Percentiles rank a stretch among this genome's conserved stretches.
Conservation (phyloP, 2,888 invertebrate genomes). For the Dorcus parallelipipedus region DNA sequence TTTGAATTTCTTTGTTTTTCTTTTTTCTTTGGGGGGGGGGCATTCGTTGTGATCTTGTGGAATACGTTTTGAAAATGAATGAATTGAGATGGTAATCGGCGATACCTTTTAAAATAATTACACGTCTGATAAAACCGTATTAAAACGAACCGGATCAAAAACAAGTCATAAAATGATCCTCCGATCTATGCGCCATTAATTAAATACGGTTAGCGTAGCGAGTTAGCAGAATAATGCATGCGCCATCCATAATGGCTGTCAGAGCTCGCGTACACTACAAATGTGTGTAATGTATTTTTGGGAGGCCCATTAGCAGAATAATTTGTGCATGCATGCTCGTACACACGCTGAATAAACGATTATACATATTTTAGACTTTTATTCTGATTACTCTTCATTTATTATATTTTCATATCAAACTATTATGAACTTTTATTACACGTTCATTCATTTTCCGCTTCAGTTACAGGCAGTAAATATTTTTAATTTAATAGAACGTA, state of each 20-base stretch:
- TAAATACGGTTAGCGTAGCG: conserved; percentile 38
- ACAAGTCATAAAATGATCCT: conserved; percentile 41
- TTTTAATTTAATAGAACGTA: too few species aligned
- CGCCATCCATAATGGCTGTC: conserved; percentile 42
- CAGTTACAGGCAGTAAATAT: too few species aligned
- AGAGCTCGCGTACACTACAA: conserved; percentile 38
- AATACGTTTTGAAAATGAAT: neutral
- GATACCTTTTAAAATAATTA: conserved; percentile 26
- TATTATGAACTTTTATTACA: conserved; percentile 1
- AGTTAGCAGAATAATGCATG: conserved; percentile 40
- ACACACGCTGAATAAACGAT: conserved; percentile 37
- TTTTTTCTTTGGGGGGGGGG: too few species aligned
- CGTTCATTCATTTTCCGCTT: neutral
- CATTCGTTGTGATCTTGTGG: too few species aligned
- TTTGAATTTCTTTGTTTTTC: too few species aligned
- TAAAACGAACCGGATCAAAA: conserved; percentile 37
- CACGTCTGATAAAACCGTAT: conserved; percentile 30
- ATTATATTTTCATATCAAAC: conserved; percentile 2
- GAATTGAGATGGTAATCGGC: too few species aligned
- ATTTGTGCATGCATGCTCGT: conserved; percentile 38
- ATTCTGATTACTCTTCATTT: conserved; percentile 13
- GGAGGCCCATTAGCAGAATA: conserved; percentile 42
- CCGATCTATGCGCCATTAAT: conserved; percentile 42
- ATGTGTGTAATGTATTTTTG: conserved; percentile 45
- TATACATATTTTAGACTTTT: conserved; percentile 21